Evolutionary conservation across 92 coral and sea anemone genomes (phyloP).

Genomic region (Paragorgia papillata): DNA sequence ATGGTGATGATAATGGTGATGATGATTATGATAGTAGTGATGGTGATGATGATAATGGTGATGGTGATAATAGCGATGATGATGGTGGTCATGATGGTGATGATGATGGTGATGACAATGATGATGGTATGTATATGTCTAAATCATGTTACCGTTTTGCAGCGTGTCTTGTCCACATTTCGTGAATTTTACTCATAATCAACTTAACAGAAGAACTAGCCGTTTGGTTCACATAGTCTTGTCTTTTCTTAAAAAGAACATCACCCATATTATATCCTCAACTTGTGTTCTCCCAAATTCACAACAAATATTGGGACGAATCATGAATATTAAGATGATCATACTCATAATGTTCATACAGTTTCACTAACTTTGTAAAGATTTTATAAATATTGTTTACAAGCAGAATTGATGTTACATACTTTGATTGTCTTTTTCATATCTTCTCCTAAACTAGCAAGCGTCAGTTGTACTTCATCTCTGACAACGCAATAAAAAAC

Average conservation of each 20-base stretch:
- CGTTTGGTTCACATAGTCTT: constrained; percentile 28
- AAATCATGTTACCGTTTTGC: constrained; percentile 5
- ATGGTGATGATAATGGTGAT: too few species aligned
- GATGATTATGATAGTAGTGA: too few species aligned
- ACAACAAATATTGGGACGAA: too few species aligned
- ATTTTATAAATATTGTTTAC: too few species aligned
- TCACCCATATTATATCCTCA: not conserved
- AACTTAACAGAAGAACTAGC: constrained; percentile 21
- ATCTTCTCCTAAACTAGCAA: constrained; percentile 21
- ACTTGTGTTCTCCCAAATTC: too few species aligned
- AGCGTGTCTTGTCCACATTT: constrained; percentile 11
- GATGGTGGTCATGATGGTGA: not conserved
- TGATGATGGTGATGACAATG: too few species aligned
- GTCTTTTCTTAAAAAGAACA: constrained; percentile 1
- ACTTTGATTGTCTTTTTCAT: constrained; percentile 29
- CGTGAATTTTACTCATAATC: not conserved
- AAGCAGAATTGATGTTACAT: not conserved
- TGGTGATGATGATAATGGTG: too few species aligned
- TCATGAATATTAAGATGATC: too few species aligned
- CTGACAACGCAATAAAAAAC: not conserved
- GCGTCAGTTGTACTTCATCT: constrained; percentile 1
- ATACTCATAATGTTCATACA: too few species aligned
- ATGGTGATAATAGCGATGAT: too few species aligned
- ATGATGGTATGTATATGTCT: too few species aligned
- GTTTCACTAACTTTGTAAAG: too few species aligned